Base-by-base conservation (phyloP, 1,140 invertebrate genomes). In the Zaprionus inermis region DNA sequence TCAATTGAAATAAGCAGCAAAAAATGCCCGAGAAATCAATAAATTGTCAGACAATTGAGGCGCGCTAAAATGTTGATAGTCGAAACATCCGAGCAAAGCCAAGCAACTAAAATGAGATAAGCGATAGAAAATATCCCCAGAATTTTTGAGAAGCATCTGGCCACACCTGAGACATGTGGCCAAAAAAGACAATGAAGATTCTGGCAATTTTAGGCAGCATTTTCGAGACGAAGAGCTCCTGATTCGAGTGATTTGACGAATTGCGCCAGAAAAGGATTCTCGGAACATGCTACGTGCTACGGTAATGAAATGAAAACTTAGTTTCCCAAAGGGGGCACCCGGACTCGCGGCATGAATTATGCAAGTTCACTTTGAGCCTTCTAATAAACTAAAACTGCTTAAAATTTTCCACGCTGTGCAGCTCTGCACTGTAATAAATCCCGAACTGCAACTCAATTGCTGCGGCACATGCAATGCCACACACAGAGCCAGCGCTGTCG, bases 331-430 rank as follows among this genome's bases (percentile, higher is more conserved):
- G 24, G 24, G 3, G 18, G 16, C 14, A n/a, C n/a, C n/a, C n/a
- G n/a, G 7, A 16, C 16, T 0, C 2, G 10, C n/a, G 44, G 34
- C 28, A 34, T 20, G 22, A 32, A 46, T 38, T 28, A 28, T 28
- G 24, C 24, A 28, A 16, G n/a, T 49, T 73, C 34, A 28, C 41
- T 55, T 57, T 41, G 46, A 32, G 69, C 59, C 61, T 78, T 61
- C 78, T 89, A 84, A 90, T 89, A 84, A 89, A 89, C 84, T 82
- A 76, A 59, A 89, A 83, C 85, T 84, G 75, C 73, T 89, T 89
- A 90, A 89, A 89, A 89, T 89, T 79, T 85, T 73, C n/a, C 38
- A 16, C 58, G 49, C 55, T 72, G 75, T 59, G 66, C 71, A 49
- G 51, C 76, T 61, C 67, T 67, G 49, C 76, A 67, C 65, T 75